Evolutionary conservation across 2,797 vertebrate genomes (phyloP).

Genomic region (Artibeus jamaicensis): DNA sequence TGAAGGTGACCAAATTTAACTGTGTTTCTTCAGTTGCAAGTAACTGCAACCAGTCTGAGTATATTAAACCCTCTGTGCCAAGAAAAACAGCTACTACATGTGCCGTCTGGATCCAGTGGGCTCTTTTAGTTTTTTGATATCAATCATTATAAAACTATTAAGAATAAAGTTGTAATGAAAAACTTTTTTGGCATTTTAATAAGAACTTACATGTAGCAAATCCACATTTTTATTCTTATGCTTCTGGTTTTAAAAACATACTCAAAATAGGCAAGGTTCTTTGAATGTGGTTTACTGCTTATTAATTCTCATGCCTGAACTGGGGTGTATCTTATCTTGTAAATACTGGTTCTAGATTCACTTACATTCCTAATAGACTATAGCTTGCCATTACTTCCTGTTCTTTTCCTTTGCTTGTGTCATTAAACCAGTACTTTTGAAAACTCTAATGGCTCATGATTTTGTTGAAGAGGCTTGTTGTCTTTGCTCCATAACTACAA

Average conservation of each 20-base stretch:
- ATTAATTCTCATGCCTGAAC: neutral
- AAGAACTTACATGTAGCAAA: neutral
- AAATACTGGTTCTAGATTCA: neutral
- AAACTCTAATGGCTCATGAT: neutral
- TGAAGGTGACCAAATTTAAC: neutral
- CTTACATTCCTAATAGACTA: neutral
- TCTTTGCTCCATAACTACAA: neutral
- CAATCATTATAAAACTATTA: constrained; percentile 16
- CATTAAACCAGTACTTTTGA: constrained; percentile 1
- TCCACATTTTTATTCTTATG: neutral
- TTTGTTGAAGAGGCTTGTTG: constrained; percentile 19
- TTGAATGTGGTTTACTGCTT: neutral
- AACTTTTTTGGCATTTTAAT: neutral
- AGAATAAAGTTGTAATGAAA: neutral
- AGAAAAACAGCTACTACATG: neutral
- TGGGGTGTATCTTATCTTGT: neutral
- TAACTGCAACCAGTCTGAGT: neutral
- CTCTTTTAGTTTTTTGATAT: neutral
- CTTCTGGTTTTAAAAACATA: constrained; percentile 16
- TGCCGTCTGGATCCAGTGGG: neutral
- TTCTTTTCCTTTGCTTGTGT: neutral
- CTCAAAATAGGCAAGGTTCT: neutral
- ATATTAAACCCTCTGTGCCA: neutral
- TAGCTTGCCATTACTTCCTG: neutral
- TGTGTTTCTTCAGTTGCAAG: constrained; percentile 27